Evolutionary conservation across 1,140 invertebrate species (phyloP).

Genomic region (Temnothorax curvispinosus): DNA sequence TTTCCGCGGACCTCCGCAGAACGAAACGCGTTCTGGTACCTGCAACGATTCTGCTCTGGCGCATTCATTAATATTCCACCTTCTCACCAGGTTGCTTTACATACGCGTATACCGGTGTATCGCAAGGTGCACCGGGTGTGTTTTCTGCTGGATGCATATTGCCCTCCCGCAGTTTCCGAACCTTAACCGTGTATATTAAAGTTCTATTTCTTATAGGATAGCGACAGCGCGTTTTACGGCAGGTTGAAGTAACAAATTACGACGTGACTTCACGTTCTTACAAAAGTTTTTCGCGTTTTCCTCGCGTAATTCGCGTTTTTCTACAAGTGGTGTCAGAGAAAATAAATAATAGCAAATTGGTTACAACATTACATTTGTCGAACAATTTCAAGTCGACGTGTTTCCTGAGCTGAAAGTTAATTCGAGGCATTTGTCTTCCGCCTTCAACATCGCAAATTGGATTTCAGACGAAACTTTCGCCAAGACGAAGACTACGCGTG

Average conservation of each 20-base stretch:
- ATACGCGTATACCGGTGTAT: neutral
- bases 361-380: conserved; percentile 23
- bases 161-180: conserved; percentile 20
- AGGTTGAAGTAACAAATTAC: conserved; percentile 35
- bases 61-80: conserved; percentile 51
- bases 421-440: conserved; percentile 36
- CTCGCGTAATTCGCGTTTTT: conserved; percentile 25
- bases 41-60: neutral
- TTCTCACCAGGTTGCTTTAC: conserved; percentile 43
- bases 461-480: conserved; percentile 32
- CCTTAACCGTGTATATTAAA: conserved; percentile 44
- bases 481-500: neutral
- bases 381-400: conserved; percentile 30
- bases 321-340: neutral
- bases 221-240: conserved; percentile 29
- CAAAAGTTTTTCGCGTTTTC: neutral
- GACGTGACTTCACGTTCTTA: conserved; percentile 16
- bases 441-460: conserved; percentile 41
- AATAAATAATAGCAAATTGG: conserved; percentile 1
- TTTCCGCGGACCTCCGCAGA: neutral
- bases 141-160: conserved; percentile 39
- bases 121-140: neutral
- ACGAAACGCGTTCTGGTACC: conserved; percentile 26
- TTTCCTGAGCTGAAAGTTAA: conserved; percentile 13
- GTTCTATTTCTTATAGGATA: conserved; percentile 25